phyloP scores from a whole-genome alignment of 2,888 invertebrate species.

The Melipona beecheii region DNA sequence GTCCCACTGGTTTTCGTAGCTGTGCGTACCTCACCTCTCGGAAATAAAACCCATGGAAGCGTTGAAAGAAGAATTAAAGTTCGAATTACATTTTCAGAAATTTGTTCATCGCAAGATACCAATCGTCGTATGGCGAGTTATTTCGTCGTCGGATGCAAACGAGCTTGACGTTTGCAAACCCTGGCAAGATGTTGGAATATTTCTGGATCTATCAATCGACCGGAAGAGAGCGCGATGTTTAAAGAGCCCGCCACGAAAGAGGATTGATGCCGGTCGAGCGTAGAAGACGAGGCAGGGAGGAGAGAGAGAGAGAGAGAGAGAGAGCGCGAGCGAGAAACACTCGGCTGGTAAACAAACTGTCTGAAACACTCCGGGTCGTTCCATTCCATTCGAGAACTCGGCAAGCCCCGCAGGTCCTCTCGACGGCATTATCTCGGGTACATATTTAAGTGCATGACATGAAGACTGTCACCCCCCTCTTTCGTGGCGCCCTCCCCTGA shows the following conservation, averaged over 20 bases:
- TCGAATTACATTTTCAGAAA: too few relatives aligned
- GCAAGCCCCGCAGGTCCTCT: conserved; percentile 74
- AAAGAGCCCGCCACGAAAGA: conserved; percentile 48
- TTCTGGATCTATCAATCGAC: conserved; percentile 62
- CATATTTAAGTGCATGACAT: conserved; percentile 82
- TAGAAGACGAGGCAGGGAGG: conserved; percentile 25
- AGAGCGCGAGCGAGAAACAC: conserved; percentile 65
- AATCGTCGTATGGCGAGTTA: too few relatives aligned
- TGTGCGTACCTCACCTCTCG: too few relatives aligned
- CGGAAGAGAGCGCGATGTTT: conserved; percentile 54
- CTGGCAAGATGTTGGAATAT: conserved; percentile 25
- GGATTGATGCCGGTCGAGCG: conserved; percentile 49
- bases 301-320: conserved; percentile 38
- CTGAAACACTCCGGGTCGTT: conserved; percentile 81
- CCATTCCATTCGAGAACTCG: conserved; percentile 78
- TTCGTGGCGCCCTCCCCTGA: conserved; percentile 45
- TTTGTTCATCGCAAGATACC: too few relatives aligned
- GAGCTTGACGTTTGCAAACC: not conserved
- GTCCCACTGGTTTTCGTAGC: not conserved
- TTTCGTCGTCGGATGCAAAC: too few relatives aligned
- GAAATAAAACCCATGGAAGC: too few relatives aligned
- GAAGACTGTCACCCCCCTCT: conserved; percentile 75
- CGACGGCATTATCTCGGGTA: conserved; percentile 81
- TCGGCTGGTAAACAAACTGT: conserved; percentile 82
- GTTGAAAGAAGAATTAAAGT: too few relatives aligned